A percentile compares a stretch with the other conserved stretches of the same genome.
Conservation (phyloP, 2,888 invertebrate genomes). For the Dasypogon diadema region DNA sequence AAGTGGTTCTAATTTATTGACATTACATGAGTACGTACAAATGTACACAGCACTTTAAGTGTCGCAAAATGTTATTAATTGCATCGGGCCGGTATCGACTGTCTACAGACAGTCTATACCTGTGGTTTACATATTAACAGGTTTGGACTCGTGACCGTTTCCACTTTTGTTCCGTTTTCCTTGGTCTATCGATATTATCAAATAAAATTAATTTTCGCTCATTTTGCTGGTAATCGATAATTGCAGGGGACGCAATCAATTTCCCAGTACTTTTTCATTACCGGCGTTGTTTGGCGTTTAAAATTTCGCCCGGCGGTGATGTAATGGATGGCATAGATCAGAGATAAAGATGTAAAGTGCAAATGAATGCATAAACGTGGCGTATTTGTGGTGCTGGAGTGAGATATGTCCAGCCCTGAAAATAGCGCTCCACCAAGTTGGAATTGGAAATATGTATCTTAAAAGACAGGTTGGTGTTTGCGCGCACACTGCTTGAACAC, state of each 20-base stretch:
- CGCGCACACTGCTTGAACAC: neutral
- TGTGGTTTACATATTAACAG: neutral
- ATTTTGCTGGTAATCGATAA: conserved; percentile 50
- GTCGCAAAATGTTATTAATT: neutral
- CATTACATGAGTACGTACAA: neutral
- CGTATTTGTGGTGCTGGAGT: neutral
- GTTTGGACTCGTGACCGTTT: neutral
- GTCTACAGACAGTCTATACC: neutral
- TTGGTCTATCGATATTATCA: conserved; percentile 43
- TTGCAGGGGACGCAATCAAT: conserved; percentile 48
- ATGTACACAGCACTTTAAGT: neutral
- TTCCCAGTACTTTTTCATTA: conserved; percentile 24
- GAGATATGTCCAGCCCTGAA: too few relatives aligned
- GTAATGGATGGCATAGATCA: neutral
- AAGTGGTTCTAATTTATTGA: neutral
- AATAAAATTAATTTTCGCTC: conserved; percentile 51
- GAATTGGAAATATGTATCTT: neutral
- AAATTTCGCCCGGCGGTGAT: conserved; percentile 21
- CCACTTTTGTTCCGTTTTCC: neutral
- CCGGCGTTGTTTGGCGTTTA: conserved; percentile 2
- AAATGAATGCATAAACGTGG: conserved; percentile 20
- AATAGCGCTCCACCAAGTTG: too few relatives aligned
- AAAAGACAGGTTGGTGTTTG: neutral
- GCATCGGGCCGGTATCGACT: neutral
- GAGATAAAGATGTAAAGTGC: conserved; percentile 24